Conservation (phyloP, 2,888 invertebrate species). For the Nudaria mundana region DNA sequence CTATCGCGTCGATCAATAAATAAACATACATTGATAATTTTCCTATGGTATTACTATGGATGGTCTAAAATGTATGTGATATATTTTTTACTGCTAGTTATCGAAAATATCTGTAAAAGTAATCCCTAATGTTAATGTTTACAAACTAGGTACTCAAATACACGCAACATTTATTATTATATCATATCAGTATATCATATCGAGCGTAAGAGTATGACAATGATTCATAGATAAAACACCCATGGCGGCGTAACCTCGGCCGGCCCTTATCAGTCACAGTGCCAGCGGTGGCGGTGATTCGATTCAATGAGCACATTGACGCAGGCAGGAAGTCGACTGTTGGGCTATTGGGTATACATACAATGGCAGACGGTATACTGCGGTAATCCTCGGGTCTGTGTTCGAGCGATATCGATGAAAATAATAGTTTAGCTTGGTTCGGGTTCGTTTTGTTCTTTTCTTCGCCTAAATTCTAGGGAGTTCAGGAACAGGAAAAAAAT, state of each 20-base stretch:
- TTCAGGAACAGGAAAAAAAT: neutral
- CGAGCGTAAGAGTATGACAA: too few relatives aligned
- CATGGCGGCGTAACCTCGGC: constrained; percentile 33
- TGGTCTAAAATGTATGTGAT: too few relatives aligned
- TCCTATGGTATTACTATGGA: too few relatives aligned
- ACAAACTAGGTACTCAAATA: too few relatives aligned
- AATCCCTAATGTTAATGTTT: neutral
- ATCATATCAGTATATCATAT: too few relatives aligned
- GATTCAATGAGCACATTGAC: constrained; percentile 37
- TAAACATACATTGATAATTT: too few relatives aligned
- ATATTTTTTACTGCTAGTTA: neutral
- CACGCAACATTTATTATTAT: too few relatives aligned
- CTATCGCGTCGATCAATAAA: too few relatives aligned
- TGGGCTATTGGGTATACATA: constrained; percentile 34
- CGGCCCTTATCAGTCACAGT: constrained; percentile 57
- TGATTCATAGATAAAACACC: constrained; percentile 4
- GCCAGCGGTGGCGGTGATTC: constrained; percentile 22
- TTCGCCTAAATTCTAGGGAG: neutral
- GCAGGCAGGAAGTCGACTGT: constrained; percentile 46
- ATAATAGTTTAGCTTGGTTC: neutral
- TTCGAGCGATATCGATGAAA: neutral
- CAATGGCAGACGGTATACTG: constrained; percentile 1
- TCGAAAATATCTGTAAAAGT: neutral
- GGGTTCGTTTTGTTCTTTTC: too few relatives aligned
- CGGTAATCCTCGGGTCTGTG: neutral